Evolutionary conservation across 2,888 invertebrate genomes (phyloP), one percentile per base, ranked within the genome.

Genomic region (Desoria tigrina): DNA sequence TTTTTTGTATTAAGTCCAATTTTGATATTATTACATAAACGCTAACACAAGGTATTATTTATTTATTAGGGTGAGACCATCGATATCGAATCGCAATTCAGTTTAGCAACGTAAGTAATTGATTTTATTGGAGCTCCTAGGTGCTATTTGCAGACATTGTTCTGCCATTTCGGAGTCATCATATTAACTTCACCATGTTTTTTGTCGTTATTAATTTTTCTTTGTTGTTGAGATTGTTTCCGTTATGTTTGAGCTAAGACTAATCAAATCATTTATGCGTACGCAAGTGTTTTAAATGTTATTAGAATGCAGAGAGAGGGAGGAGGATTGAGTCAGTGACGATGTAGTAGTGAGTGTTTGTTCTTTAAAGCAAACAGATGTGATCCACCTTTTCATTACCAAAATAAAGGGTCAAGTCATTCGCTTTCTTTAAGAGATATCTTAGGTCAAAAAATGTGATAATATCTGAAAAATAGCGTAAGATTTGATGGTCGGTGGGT

Each of bases 231-330:
- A 61, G 64, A 65, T 62, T 65, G 59, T 54, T 67, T 21, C 57
- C 51, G 26, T 6, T 53, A 54, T 66, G 61, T 66, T 68, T 53
- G 63, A 64, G 42, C 53, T 50, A 60, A 59, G 53, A 51, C 58
- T 53, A 27, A 53, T 21, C n/a, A 26, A 27, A 55, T 18, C 42
- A 32, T 39, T 57, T 57, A 37, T 62, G 45, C 45, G 62, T 42
- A 55, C 54, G 65, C 68, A 68, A 54, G 59, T 63, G 60, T 54
- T 57, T 57, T 56, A 45, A 37, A 32, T 42, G 49, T 55, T 45
- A 58, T 61, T n/a, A n/a, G n/a, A 68, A 65, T 68, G 68, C 68
- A 68, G 68, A 68, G 68, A 68, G 68, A 65, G 65, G 54, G 65
- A 45, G n/a, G 45, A 45, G 4, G 45, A 45, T 18, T 45, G n/a